Base-by-base conservation (phyloP, 2,888 invertebrate species). In the Sisyra terminalis region DNA sequence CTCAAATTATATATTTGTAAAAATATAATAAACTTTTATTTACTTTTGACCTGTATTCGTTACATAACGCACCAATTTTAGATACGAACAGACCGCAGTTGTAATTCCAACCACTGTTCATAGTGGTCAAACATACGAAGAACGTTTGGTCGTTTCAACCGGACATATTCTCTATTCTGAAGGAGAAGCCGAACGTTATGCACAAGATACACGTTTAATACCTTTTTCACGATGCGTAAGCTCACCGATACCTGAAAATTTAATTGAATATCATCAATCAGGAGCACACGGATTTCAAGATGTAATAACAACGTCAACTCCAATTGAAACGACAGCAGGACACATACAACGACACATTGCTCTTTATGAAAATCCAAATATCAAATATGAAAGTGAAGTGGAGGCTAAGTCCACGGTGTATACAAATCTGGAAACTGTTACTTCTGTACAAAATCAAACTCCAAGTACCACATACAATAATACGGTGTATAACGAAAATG, bases 401-500 rank as follows among this genome's bases (percentile, higher is more conserved):
- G 49, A 48, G 14, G 35, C 49, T 5, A 51, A 50, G 38, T 45
- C 44, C 45, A 64, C 53, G 48, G 77, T 69, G 15, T 77, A 76
- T 51, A 74, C 76, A 1, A 74, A 73, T 49, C 57, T 78, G 47
- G 75, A 78, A 54, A 74, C 75, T 1, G 77, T 77, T 2, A 67
- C 71, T 3, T 65, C 73, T 7, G 35, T 55, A 13, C 49, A 54
- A 47, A 44, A 49, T 43, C 47, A 51, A 36, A 13, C 40, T 3
- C 40, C 40, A 11, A 11, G 34, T 17, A 38, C 11, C 45, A 37
- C 38, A 3, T 14, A 14, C n/a, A 18, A 16, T 31, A 40, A 40
- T 29, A 29, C 29, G n/a, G 31, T 40, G 14, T 40, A 30, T 44
- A 45, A 10, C 37, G 14, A 46, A 50, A 2, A 50, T 24, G 36